These are phyloP conservation scores for Caloenas nicobarica DNA, from an alignment of 2,113 vertebrate species.

Conservation along the genomic window DNA sequence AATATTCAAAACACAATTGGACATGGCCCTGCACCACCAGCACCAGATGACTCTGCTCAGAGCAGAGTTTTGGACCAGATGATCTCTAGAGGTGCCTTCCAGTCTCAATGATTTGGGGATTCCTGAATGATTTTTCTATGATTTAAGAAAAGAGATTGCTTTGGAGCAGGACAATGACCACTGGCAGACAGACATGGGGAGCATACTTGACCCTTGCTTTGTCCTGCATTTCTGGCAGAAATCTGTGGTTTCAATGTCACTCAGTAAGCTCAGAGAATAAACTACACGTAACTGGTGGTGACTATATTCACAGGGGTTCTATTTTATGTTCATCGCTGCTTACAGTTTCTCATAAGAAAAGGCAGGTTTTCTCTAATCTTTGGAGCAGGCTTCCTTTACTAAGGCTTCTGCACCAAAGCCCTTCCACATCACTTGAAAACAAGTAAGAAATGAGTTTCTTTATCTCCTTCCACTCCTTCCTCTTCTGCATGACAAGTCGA, in stretches of 20 bases:
- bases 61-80: neutral
- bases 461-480: neutral
- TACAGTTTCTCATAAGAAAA: neutral
- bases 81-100: neutral
- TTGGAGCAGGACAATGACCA: neutral
- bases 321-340: neutral
- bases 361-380: neutral
- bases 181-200: neutral
- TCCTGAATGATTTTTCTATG: neutral
- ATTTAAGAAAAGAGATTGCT: neutral
- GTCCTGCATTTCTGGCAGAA: neutral
- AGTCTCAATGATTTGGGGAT: neutral
- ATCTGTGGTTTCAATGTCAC: neutral
- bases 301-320: neutral
- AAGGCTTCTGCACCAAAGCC: neutral
- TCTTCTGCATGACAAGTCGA: neutral
- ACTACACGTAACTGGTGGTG: neutral
- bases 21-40: neutral
- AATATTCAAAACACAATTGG: neutral
- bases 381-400: neutral
- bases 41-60: neutral
- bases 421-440: neutral
- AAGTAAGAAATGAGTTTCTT: neutral
- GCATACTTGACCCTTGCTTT: neutral
- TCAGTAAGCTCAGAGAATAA: neutral